A percentile compares a stretch with the other conserved stretches of the same genome.
phyloP scores from a whole-genome alignment of 1,140 invertebrate genomes.

The Heliconius congener region DNA sequence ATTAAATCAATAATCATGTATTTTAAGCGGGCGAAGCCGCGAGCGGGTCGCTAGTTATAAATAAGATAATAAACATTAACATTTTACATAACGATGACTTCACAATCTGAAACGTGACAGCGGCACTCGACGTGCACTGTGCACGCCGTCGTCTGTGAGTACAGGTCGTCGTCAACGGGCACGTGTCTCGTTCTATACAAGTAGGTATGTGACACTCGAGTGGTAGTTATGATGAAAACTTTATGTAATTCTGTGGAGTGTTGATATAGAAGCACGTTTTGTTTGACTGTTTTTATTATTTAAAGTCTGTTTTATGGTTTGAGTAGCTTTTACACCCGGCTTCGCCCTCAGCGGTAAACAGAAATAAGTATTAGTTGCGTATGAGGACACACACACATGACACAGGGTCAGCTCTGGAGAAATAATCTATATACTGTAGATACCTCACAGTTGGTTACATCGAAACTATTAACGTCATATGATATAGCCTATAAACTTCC shows the following conservation, averaged over 20 bases:
- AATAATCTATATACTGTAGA: no score
- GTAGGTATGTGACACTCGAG: background rate
- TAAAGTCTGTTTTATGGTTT: background rate
- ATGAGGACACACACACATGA: no score
- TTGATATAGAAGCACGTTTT: background rate
- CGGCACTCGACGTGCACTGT: background rate
- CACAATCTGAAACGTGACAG: conserved; percentile 37
- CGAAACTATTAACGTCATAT: no score
- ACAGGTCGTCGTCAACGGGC: background rate
- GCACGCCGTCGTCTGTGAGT: background rate
- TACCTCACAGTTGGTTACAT: no score
- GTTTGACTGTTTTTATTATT: background rate
- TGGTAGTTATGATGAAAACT: background rate
- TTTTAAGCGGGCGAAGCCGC: no score
- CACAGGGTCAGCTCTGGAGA: no score
- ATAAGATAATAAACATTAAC: background rate
- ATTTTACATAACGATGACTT: conserved; percentile 38
- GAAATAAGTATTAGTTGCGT: no score
- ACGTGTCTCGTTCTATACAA: background rate
- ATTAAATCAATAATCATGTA: no score
- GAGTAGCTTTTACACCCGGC: background rate
- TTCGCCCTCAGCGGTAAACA: no score
- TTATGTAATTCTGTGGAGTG: background rate
- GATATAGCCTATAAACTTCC: no score
- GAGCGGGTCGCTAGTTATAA: background rate